These are phyloP conservation scores for Eupeodes latifasciatus DNA, from an alignment of 2,888 invertebrate species.

Conservation along the genomic window DNA sequence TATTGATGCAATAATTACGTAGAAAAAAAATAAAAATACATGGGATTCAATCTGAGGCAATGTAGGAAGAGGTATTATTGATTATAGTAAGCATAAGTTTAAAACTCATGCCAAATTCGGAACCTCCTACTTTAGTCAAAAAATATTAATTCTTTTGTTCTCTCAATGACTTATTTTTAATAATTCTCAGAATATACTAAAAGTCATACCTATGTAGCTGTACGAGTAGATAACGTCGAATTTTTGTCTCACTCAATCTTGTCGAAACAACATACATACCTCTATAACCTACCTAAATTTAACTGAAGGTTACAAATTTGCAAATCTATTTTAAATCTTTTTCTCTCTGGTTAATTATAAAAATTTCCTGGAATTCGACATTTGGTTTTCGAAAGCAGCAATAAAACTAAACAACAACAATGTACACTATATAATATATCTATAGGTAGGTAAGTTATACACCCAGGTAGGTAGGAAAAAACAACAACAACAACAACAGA, in stretches of 20 bases:
- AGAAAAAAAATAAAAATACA: neutral
- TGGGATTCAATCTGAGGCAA: neutral
- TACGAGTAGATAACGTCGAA: neutral
- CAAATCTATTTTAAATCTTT: conserved; percentile 58
- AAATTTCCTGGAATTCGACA: conserved; percentile 60
- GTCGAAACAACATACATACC: neutral
- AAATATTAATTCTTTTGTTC: conserved; percentile 32
- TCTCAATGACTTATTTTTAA: conserved; percentile 46
- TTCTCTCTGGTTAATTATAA: conserved; percentile 60
- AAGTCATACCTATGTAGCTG: neutral
- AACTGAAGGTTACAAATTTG: conserved; percentile 53
- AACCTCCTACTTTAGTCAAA: conserved; percentile 40
- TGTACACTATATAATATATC: neutral
- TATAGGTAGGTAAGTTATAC: no score
- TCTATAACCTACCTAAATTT: no score
- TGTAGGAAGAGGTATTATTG: neutral
- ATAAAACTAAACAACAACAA: conserved; percentile 26
- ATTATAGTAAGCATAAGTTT: neutral
- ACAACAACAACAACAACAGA: conserved; percentile 11
- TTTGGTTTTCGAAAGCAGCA: conserved; percentile 47
- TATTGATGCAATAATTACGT: conserved; percentile 55
- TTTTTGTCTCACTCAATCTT: conserved; percentile 37
- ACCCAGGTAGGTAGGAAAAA: conserved; percentile 52
- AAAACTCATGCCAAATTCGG: conserved; percentile 27
- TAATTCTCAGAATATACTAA: conserved; percentile 40